These are phyloP conservation scores for Plutella xylostella DNA, from an alignment of 2,888 invertebrate genomes.

Conservation along the genomic window DNA sequence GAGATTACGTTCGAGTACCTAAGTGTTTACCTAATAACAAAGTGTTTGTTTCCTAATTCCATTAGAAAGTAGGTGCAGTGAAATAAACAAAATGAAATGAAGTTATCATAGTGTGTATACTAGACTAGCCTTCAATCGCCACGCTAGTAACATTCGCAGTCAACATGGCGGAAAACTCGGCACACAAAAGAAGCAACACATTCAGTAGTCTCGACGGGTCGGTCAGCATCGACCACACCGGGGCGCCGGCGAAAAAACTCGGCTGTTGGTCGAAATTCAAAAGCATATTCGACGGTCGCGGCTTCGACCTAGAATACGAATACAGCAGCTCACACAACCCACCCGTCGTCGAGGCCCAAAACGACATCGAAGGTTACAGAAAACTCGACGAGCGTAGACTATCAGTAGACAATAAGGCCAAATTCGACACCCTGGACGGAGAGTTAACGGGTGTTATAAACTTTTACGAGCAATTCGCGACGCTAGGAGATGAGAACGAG, in stretches of 20 bases:
- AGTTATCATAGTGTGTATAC: too few species aligned
- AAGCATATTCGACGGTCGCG: slow-evolving; percentile 52
- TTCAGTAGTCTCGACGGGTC: too few species aligned
- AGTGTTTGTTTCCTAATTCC: too few species aligned
- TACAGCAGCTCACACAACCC: slow-evolving; percentile 22
- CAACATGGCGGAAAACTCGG: too few species aligned
- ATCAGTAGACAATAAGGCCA: slow-evolving; percentile 19
- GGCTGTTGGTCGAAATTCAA: slow-evolving; percentile 52
- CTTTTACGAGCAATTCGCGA: slow-evolving; percentile 60
- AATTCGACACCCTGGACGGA: slow-evolving; percentile 27
- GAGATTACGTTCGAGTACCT: too few species aligned
- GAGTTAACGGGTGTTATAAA: slow-evolving; percentile 39
- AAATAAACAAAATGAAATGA: too few species aligned
- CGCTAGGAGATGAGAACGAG: slow-evolving; percentile 37
- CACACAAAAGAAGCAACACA: too few species aligned
- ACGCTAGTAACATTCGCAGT: too few species aligned
- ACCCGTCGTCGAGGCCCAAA: neutral
- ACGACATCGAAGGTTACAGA: slow-evolving; percentile 34
- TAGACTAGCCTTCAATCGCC: too few species aligned
- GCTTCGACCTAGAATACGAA: slow-evolving; percentile 58
- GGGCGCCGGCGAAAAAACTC: slow-evolving; percentile 15
- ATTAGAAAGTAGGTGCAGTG: too few species aligned
- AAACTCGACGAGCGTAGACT: slow-evolving; percentile 26
- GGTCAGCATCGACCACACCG: neutral
- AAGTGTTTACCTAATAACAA: too few species aligned